Conservation (phyloP, 2,797 vertebrate genomes). For the Novumbra hubbsi region DNA sequence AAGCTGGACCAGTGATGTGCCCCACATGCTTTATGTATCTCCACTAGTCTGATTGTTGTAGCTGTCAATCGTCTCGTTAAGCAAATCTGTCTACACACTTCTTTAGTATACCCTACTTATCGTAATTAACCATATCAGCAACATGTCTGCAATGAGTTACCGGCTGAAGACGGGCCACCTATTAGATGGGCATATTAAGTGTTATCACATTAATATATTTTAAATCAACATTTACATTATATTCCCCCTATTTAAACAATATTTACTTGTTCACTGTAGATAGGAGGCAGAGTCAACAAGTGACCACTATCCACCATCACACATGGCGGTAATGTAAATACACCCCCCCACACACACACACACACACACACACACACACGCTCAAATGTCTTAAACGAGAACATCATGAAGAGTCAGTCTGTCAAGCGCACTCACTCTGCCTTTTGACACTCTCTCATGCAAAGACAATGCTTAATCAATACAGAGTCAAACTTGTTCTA, state of each 20-base stretch:
- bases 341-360: neutral
- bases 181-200: neutral
- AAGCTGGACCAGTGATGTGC: no score
- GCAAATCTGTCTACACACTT: no score
- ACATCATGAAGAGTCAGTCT: slow-evolving; percentile 1
- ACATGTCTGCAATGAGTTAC: no score
- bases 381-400: neutral
- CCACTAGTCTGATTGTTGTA: no score
- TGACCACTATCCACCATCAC: neutral
- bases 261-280: neutral
- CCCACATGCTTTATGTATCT: no score
- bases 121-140: no score
- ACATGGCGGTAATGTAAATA: neutral
- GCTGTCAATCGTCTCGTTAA: no score
- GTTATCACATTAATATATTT: neutral
- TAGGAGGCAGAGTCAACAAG: neutral
- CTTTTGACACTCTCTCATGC: slow-evolving; percentile 5
- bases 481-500: slow-evolving; percentile 1
- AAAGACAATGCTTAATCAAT: slow-evolving; percentile 4
- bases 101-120: no score
- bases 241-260: neutral
- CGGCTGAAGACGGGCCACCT: no score
- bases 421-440: neutral
- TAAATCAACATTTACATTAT: neutral
- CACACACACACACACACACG: neutral